Base-by-base conservation (phyloP, 2,113 vertebrate genomes). In the Micronisus gabar region DNA sequence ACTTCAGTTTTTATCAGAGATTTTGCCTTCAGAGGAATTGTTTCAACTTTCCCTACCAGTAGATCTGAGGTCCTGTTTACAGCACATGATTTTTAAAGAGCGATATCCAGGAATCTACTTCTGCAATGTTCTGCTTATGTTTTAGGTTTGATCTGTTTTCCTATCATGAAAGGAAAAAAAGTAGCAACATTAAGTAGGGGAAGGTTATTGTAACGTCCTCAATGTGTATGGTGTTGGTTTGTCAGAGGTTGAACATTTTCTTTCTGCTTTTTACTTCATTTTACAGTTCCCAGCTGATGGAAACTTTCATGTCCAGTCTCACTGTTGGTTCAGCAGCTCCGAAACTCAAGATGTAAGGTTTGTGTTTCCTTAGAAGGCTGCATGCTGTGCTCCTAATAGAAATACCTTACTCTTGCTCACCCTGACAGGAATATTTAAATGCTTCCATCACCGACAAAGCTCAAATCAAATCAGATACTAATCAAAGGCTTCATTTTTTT, bases 391-490 rank as follows among this genome's bases (percentile, higher is more conserved):
- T 90, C 53, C 59, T 96, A 90, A 95, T 96, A 93, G 82, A 95
- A 97, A 93, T 88, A 86, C 52, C 73, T 94, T 88, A 90, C 65
- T 97, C 48, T 79, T 76, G 38, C 53, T 97, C 48, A 93, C 29
- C 74, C 84, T 97, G 95, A 96, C 97, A 98, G 91, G 89, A 92
- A 96, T 97, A 95, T 97, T 98, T 97, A 97, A 98, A 95, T 88
- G 88, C 67, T 96, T 96, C 81, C 78, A 96, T 97, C 96, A 96
- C 90, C 90, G 81, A 91, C 94, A 97, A 93, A 95, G 53, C 93
- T 95, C 67, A 96, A 93, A 97, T 95, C 93, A 97, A 92, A 96
- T 97, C 91, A 97, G 95, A 95, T 97, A 97, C 97, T 96, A 97
- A 98, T 97, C 96, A 95, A 94, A 94, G 75, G 34, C 45, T 96